Evolutionary conservation across 2,797 vertebrate species (phyloP).

Genomic region (Trachops cirrhosus): DNA sequence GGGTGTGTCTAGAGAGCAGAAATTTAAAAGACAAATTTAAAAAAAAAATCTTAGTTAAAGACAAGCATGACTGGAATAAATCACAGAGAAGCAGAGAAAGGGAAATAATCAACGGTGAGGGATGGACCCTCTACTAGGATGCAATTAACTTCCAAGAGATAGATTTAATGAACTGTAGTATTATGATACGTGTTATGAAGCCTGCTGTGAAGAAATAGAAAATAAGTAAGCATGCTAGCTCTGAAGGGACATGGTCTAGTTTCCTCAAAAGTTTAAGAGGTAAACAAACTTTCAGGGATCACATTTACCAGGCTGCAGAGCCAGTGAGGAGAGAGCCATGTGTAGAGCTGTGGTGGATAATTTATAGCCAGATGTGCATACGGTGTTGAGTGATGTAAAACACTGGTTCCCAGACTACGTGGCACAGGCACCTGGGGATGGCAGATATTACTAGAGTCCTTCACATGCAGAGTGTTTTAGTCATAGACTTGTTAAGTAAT

Average conservation of each 20-base stretch:
- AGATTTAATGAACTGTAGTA: neutral
- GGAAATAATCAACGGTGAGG: conserved; percentile 68
- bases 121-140: conserved; percentile 54
- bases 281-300: neutral
- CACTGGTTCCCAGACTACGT: neutral
- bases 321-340: neutral
- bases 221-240: neutral
- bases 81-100: conserved; percentile 45
- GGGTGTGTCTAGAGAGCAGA: conserved; percentile 43
- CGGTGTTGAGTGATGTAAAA: neutral
- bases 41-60: conserved; percentile 66
- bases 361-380: neutral
- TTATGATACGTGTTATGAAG: conserved; percentile 39
- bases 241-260: neutral
- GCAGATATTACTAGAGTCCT: neutral
- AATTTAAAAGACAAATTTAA: neutral
- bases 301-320: neutral
- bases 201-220: conserved; percentile 36
- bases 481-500: neutral
- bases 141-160: conserved; percentile 71
- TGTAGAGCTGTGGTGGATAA: neutral
- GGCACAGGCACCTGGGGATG: neutral
- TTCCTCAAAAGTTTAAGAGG: neutral
- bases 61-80: conserved; percentile 60
- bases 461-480: neutral